phyloP scores from a whole-genome alignment of 2,888 invertebrate genomes.

The Eubasilissa splendida region DNA sequence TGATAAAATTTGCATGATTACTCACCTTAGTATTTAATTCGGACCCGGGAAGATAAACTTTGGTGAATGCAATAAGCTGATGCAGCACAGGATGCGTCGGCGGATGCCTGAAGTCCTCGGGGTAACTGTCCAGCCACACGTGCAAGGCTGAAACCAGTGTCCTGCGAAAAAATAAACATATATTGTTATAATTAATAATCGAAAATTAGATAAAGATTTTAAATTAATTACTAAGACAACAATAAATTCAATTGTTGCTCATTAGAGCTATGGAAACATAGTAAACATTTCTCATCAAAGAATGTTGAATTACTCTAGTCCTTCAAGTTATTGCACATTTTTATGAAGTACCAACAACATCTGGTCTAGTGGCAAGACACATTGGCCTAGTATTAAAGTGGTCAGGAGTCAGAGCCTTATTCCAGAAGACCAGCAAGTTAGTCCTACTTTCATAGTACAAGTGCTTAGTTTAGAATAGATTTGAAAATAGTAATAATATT shows the following conservation, averaged over 20 bases:
- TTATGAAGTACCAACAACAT: too few species aligned
- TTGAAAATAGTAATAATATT: too few species aligned
- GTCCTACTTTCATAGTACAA: too few species aligned
- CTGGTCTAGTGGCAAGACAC: too few species aligned
- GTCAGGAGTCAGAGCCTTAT: too few species aligned
- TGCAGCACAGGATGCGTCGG: constrained; percentile 86
- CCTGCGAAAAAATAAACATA: constrained; percentile 67
- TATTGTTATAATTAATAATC: background rate
- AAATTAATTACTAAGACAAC: background rate
- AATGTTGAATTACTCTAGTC: too few species aligned
- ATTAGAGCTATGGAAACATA: background rate
- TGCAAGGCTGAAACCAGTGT: constrained; percentile 92
- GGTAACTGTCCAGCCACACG: constrained; percentile 98
- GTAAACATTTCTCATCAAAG: too few species aligned
- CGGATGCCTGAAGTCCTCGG: constrained; percentile 92
- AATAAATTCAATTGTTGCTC: too few species aligned
- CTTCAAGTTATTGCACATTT: too few species aligned
- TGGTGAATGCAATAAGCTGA: constrained; percentile 89
- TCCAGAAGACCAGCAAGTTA: too few species aligned
- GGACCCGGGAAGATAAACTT: constrained; percentile 85
- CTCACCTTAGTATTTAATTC: constrained; percentile 83
- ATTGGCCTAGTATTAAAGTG: too few species aligned
- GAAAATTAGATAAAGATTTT: background rate
- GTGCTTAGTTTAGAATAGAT: too few species aligned
- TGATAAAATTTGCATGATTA: background rate